Evolutionary conservation across 2,113 vertebrate species (phyloP).

Genomic region (Glaucomys volans): DNA sequence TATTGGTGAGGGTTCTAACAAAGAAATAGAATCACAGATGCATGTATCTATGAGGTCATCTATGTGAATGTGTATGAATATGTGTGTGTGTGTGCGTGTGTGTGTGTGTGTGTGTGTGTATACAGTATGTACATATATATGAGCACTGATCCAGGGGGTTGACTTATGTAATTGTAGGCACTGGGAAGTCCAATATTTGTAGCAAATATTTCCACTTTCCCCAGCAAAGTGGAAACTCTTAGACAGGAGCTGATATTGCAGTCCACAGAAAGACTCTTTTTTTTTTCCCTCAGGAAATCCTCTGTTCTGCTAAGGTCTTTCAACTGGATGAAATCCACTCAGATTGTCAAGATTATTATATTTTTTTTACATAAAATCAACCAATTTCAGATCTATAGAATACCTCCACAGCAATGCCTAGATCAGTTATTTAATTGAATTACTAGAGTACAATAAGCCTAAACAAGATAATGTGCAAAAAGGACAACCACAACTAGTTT

Average conservation of each 20-base stretch:
- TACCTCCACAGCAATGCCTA: neutral
- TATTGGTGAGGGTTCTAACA: neutral
- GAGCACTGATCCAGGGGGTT: neutral
- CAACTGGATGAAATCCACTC: neutral
- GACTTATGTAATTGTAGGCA: neutral
- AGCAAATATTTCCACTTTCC: no score
- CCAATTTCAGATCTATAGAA: neutral
- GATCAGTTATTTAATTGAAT: neutral
- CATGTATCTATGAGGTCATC: no score
- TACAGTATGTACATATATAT: neutral
- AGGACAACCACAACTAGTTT: neutral
- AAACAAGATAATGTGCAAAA: neutral
- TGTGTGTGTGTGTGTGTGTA: neutral
- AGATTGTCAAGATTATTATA: neutral
- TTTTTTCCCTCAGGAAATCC: neutral
- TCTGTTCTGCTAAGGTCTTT: neutral
- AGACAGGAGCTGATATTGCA: neutral
- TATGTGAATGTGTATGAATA: neutral
- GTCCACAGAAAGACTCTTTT: neutral
- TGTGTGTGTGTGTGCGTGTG: neutral
- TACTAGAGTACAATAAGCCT: neutral
- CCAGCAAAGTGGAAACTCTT: neutral
- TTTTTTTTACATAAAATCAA: neutral
- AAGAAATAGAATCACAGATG: neutral
- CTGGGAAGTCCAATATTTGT: neutral